phyloP scores from a whole-genome alignment of 2,888 invertebrate genomes.

The Apamea sordens region DNA sequence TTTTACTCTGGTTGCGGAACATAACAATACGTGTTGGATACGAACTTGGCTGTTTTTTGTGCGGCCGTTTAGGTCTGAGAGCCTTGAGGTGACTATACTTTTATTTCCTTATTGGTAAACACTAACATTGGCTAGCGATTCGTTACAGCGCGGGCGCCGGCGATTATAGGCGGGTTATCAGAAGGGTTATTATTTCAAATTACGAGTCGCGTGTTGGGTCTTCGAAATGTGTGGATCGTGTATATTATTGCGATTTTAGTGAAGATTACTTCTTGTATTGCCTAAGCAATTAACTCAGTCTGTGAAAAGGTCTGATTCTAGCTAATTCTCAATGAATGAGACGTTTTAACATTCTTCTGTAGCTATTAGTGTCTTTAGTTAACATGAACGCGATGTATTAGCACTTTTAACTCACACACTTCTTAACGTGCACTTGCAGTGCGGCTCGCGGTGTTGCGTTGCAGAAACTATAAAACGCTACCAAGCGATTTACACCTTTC shows the following conservation, averaged over 20 bases:
- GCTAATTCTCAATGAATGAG: neutral
- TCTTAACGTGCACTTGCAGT: too few relatives aligned
- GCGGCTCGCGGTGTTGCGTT: neutral
- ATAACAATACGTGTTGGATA: constrained; percentile 67
- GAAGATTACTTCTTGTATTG: constrained; percentile 45
- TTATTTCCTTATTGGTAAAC: constrained; percentile 84
- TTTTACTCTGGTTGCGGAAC: constrained; percentile 67
- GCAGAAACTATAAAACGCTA: constrained; percentile 13
- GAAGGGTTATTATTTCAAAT: constrained; percentile 53
- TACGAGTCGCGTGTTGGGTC: constrained; percentile 42
- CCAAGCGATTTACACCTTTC: constrained; percentile 32
- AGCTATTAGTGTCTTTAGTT: constrained; percentile 25
- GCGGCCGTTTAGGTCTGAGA: constrained; percentile 70
- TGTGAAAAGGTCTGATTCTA: neutral
- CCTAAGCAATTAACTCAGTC: constrained; percentile 15
- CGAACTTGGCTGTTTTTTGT: constrained; percentile 66
- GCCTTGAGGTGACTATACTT: constrained; percentile 82
- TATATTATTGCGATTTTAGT: constrained; percentile 34
- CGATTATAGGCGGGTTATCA: constrained; percentile 39
- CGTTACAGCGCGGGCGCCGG: constrained; percentile 57
- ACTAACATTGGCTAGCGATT: constrained; percentile 70
- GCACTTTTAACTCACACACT: constrained; percentile 2
- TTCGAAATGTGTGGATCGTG: constrained; percentile 41
- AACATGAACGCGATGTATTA: constrained; percentile 6
- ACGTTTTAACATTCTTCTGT: neutral